phyloP scores from a whole-genome alignment of 2,888 invertebrate species.

The Melieria picta region DNA sequence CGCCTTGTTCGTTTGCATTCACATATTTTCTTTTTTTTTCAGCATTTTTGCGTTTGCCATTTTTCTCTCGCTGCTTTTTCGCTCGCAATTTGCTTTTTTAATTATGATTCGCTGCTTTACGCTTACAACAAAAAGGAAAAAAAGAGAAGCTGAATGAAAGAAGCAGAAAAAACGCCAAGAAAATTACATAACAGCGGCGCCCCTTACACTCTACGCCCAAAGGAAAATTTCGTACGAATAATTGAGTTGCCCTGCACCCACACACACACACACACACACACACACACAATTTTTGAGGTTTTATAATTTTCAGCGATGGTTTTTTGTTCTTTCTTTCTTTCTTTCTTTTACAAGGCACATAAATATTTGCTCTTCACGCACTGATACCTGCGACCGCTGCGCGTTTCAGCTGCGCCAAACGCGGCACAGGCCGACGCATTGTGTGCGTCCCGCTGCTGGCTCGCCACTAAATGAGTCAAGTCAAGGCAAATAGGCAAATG shows the following conservation, averaged over 20 bases:
- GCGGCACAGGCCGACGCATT: too few relatives aligned
- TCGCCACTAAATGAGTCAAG: too few relatives aligned
- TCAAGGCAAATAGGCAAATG: too few relatives aligned
- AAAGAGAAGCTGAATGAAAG: too few relatives aligned
- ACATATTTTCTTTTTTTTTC: too few relatives aligned
- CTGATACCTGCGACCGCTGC: too few relatives aligned
- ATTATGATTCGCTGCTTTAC: slow-evolving; percentile 15
- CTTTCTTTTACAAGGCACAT: too few relatives aligned
- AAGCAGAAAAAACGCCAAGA: background rate
- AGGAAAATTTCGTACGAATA: background rate
- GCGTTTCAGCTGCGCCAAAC: too few relatives aligned
- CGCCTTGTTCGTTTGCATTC: background rate
- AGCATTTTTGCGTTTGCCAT: background rate
- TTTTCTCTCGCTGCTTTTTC: background rate
- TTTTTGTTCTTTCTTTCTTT: too few relatives aligned
- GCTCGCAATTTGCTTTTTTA: slow-evolving; percentile 9
- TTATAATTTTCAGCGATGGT: background rate
- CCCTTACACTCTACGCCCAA: slow-evolving; percentile 8
- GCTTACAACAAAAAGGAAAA: background rate
- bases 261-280: background rate
- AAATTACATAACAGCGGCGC: slow-evolving; percentile 10
- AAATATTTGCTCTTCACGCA: too few relatives aligned
- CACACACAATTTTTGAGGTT: background rate
- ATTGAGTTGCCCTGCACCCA: background rate
- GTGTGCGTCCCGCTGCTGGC: too few relatives aligned